These are phyloP conservation scores for Corapipo altera DNA, from an alignment of 2,113 vertebrate species.

Conservation along the genomic window DNA sequence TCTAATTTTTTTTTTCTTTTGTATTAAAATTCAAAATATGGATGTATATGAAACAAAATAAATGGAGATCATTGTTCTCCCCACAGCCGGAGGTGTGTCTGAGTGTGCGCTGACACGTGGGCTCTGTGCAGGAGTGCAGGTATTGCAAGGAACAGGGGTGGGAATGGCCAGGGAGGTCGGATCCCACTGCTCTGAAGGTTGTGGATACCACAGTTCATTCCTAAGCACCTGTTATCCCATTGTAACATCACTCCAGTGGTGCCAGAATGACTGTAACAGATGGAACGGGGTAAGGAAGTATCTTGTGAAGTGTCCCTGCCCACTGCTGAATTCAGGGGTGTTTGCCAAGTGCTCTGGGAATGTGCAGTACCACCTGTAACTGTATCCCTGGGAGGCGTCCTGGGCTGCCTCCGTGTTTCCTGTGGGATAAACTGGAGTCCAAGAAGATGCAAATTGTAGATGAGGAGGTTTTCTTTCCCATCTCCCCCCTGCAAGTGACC, in stretches of 20 bases:
- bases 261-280: neutral
- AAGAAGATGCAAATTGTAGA: neutral
- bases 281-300: neutral
- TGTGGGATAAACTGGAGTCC: neutral
- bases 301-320: neutral
- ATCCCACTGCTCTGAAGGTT: rapidly evolving
- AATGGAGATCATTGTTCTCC: constrained; percentile 82
- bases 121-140: neutral
- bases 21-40: constrained; percentile 88
- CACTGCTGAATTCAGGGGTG: neutral
- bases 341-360: neutral
- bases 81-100: constrained; percentile 76
- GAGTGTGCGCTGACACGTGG: constrained; percentile 69
- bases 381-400: neutral
- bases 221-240: neutral
- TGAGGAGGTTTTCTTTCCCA: neutral
- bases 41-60: constrained; percentile 88
- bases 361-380: rapidly evolving
- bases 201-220: neutral
- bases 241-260: neutral
- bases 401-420: neutral
- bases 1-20: constrained; percentile 85
- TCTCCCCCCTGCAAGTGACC: neutral
- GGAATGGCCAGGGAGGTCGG: neutral
- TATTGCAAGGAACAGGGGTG: neutral